Conservation (phyloP, 2,888 invertebrate genomes). For the Drosophila birchii region DNA sequence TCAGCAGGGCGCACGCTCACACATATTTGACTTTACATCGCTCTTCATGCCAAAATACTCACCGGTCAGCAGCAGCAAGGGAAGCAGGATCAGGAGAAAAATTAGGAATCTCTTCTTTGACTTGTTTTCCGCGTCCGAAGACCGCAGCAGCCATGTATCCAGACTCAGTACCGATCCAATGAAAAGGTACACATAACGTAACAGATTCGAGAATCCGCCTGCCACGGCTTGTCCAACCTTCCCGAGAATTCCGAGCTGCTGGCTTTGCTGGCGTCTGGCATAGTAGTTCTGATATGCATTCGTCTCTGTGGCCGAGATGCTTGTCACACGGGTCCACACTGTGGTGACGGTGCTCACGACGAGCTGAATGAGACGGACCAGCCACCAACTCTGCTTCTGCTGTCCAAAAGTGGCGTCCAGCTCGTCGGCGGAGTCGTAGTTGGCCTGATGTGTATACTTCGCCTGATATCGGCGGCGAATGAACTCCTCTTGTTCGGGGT, state of each 20-base stretch:
- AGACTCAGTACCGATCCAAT: slow-evolving; percentile 82
- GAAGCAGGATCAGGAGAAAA: slow-evolving; percentile 85
- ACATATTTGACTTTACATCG: slow-evolving; percentile 54
- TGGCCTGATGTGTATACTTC: slow-evolving; percentile 57
- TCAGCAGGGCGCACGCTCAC: slow-evolving; percentile 34
- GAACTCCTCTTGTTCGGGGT: slow-evolving; percentile 82
- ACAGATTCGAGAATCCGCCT: slow-evolving; percentile 63
- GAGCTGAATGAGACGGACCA: slow-evolving; percentile 73
- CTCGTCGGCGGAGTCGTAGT: slow-evolving; percentile 84
- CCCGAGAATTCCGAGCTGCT: slow-evolving; percentile 74
- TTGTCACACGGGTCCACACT: slow-evolving; percentile 65
- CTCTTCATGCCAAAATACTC: slow-evolving; percentile 74
- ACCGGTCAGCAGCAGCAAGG: slow-evolving; percentile 87
- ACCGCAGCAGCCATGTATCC: slow-evolving; percentile 82
- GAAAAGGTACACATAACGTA: slow-evolving; percentile 78
- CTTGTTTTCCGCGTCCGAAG: slow-evolving; percentile 75
- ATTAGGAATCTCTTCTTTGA: slow-evolving; percentile 82
- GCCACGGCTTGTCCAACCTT: slow-evolving; percentile 62
- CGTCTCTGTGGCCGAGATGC: slow-evolving; percentile 51
- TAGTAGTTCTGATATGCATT: slow-evolving; percentile 64
- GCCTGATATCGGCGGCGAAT: slow-evolving; percentile 83
- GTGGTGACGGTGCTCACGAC: slow-evolving; percentile 72
- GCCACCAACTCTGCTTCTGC: slow-evolving; percentile 72
- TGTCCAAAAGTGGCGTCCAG: slow-evolving; percentile 74
- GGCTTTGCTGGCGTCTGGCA: slow-evolving; percentile 58